Evolutionary conservation across 2,113 vertebrate genomes (phyloP).

Genomic region (Apteryx mantelli): DNA sequence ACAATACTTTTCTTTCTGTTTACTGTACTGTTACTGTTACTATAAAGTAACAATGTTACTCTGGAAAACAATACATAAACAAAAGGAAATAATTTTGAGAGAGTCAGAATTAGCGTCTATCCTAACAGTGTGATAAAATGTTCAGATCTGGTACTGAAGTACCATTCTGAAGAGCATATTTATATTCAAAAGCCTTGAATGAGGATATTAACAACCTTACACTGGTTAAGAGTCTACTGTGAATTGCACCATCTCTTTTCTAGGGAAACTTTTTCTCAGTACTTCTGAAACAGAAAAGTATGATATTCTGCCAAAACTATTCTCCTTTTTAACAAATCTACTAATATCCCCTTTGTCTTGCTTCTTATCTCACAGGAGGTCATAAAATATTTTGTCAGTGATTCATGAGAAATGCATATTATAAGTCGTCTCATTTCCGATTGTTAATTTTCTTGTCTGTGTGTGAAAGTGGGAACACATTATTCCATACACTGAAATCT

Average conservation of each 20-base stretch:
- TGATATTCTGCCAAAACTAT: neutral
- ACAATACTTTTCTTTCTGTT: neutral
- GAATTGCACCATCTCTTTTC: neutral
- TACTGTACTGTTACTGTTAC: neutral
- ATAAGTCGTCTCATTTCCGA: slow-evolving; percentile 25
- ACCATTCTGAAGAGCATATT: neutral
- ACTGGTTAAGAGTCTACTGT: neutral
- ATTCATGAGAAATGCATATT: slow-evolving; percentile 46
- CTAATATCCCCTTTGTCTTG: slow-evolving; percentile 19
- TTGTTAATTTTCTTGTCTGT: slow-evolving; percentile 22
- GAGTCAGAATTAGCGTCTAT: neutral
- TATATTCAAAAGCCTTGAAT: neutral
- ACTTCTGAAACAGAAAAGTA: neutral
- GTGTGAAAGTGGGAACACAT: neutral
- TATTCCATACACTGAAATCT: neutral
- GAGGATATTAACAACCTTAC: neutral
- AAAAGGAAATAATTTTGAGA: neutral
- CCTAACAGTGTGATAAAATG: neutral
- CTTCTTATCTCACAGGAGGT: slow-evolving; percentile 32
- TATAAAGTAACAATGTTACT: neutral
- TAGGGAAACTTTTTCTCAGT: neutral
- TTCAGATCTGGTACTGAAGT: neutral
- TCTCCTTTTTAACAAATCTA: slow-evolving; percentile 11
- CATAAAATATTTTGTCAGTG: slow-evolving; percentile 64
- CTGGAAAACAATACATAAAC: neutral